Conservation (phyloP, 2,113 vertebrate species). For the Percina caprodes region DNA sequence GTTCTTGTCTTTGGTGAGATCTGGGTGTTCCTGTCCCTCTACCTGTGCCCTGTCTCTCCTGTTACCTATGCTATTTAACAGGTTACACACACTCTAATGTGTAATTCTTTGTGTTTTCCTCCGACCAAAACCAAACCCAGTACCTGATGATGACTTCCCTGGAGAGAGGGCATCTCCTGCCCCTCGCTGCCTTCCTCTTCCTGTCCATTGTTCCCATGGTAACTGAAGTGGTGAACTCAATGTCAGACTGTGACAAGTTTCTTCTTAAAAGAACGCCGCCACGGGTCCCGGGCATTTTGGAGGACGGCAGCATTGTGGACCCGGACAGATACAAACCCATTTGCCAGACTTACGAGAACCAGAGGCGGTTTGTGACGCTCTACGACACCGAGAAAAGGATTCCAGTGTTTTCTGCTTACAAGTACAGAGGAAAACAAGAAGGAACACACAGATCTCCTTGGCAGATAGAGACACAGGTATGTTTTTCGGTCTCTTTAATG, state of each 20-base stretch:
- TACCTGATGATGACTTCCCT: neutral
- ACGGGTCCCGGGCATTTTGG: slow-evolving; percentile 29
- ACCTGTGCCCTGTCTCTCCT: too few species aligned
- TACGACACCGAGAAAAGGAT: slow-evolving; percentile 56
- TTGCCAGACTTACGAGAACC: slow-evolving; percentile 40
- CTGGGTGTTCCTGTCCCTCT: too few species aligned
- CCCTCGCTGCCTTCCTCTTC: neutral
- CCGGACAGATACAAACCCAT: slow-evolving; percentile 47
- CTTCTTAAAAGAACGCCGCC: slow-evolving; percentile 31
- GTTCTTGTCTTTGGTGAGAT: too few species aligned
- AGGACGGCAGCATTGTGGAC: neutral
- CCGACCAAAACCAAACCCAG: neutral
- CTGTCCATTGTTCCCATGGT: neutral
- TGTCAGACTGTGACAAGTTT: slow-evolving; percentile 35
- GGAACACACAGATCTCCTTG: accelerated
- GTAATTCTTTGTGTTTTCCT: neutral
- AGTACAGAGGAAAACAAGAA: neutral
- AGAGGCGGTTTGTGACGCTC: slow-evolving; percentile 51
- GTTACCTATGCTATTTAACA: neutral
- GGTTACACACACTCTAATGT: neutral
- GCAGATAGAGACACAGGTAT: slow-evolving; percentile 52
- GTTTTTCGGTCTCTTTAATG: neutral
- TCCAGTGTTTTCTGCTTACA: slow-evolving; percentile 69
- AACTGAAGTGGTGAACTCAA: slow-evolving; percentile 25
- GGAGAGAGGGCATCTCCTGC: neutral